Percentiles rank a stretch among this genome's conserved stretches.
phyloP scores from a whole-genome alignment of 2,797 vertebrate genomes.

The Florisuga fusca region DNA sequence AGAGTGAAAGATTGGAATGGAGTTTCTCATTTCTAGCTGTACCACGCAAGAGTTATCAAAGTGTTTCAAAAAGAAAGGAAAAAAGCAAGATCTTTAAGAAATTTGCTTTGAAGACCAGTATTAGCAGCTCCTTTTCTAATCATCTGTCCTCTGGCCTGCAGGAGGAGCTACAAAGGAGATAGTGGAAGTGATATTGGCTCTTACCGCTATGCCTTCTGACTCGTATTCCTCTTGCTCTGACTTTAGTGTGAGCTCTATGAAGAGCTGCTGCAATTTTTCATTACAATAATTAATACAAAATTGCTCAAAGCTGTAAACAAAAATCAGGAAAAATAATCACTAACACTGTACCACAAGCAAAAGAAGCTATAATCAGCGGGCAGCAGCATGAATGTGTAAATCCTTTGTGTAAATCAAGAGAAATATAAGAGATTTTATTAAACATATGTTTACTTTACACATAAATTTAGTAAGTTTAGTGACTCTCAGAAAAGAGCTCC shows the following conservation, averaged over 20 bases:
- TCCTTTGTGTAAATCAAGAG: neutral
- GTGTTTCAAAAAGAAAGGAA: neutral
- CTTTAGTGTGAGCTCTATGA: constrained; percentile 96
- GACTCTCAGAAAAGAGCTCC: neutral
- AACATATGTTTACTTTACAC: neutral
- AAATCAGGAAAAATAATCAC: neutral
- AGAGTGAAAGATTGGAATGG: neutral
- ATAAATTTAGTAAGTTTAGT: neutral
- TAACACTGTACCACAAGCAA: neutral
- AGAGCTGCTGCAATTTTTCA: constrained; percentile 97
- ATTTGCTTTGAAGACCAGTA: neutral
- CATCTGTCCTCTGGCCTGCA: neutral
- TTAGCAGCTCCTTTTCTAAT: neutral
- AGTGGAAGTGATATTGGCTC: neutral
- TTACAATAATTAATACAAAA: constrained; percentile 99
- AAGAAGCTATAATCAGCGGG: neutral
- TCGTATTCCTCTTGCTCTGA: constrained; percentile 98
- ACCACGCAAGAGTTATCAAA: neutral
- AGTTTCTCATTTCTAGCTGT: neutral
- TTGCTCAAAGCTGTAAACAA: constrained; percentile 90
- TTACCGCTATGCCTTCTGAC: constrained; percentile 95
- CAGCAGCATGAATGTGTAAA: neutral
- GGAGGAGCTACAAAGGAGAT: neutral
- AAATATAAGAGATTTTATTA: neutral
- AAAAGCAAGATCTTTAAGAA: neutral